Evolutionary conservation across 2,113 vertebrate species (phyloP).

Genomic region (Microcebus jonahi): DNA sequence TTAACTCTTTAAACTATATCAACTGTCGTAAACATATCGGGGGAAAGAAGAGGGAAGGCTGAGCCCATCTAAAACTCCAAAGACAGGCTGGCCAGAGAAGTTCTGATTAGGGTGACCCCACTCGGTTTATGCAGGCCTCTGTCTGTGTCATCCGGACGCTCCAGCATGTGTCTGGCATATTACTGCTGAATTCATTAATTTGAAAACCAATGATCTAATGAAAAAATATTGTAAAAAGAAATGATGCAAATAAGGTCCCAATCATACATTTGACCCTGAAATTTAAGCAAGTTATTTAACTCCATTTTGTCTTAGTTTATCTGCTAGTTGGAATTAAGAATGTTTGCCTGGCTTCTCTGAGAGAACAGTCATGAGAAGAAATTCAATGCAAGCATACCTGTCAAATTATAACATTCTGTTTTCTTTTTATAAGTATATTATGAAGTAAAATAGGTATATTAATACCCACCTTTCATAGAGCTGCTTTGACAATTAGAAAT

Average conservation of each 20-base stretch:
- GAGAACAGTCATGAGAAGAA: background rate
- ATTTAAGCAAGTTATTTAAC: background rate
- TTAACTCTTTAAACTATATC: background rate
- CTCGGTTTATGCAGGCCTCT: accelerated
- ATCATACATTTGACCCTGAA: background rate
- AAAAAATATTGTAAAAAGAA: background rate
- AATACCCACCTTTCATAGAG: background rate
- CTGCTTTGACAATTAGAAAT: conserved; percentile 30
- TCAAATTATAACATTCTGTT: background rate
- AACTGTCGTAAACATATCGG: background rate
- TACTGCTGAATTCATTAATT: background rate
- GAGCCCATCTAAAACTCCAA: background rate
- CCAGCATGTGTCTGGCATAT: too few species aligned
- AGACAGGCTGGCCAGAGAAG: background rate
- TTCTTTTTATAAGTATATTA: background rate
- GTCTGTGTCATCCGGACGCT: accelerated
- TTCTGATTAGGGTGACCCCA: background rate
- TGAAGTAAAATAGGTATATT: background rate
- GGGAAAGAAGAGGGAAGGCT: background rate
- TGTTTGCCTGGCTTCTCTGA: background rate
- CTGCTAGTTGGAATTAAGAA: background rate
- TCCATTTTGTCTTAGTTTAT: background rate
- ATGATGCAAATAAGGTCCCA: background rate
- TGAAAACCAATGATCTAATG: background rate
- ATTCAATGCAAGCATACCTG: background rate